These are phyloP conservation scores for Protobothrops mucrosquamatus DNA, from an alignment of 2,113 vertebrate genomes.

Conservation along the genomic window DNA sequence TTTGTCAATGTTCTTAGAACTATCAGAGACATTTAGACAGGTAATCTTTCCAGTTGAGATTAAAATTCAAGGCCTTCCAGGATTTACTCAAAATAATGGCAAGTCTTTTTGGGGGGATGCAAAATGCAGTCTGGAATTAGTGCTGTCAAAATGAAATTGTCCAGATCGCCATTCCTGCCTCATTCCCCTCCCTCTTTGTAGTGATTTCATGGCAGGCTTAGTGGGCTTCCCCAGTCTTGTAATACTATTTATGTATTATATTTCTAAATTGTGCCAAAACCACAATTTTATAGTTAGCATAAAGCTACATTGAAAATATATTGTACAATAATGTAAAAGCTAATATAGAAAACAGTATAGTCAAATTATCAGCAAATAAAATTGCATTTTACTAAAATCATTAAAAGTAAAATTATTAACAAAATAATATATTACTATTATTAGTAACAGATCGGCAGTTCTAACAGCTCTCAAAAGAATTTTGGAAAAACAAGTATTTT, in stretches of 20 bases:
- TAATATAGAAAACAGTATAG: not conserved
- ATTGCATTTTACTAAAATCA: not conserved
- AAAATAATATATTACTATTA: not conserved
- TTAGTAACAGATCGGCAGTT: not conserved
- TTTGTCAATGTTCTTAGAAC: not conserved
- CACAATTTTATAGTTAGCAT: not conserved
- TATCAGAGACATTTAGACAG: not conserved
- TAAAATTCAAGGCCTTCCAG: constrained; percentile 1
- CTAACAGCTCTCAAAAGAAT: not conserved
- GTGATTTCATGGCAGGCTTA: not conserved
- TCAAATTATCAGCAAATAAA: not conserved
- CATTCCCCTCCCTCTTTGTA: not conserved
- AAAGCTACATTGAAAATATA: not conserved
- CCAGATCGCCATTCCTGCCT: not conserved
- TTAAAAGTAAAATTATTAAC: not conserved
- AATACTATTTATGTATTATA: not conserved
- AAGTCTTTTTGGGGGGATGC: not conserved
- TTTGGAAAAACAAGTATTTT: not conserved
- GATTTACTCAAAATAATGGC: not conserved
- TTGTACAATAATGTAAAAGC: not conserved
- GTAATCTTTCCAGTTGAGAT: not conserved
- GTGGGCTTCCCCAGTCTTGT: not conserved
- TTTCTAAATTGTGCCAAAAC: not conserved
- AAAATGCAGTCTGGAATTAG: constrained; percentile 3
- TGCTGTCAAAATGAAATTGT: constrained; percentile 7